Percentiles rank a stretch among this genome's conserved stretches.
Conservation (phyloP, 2,113 vertebrate genomes). For the Limanda limanda region DNA sequence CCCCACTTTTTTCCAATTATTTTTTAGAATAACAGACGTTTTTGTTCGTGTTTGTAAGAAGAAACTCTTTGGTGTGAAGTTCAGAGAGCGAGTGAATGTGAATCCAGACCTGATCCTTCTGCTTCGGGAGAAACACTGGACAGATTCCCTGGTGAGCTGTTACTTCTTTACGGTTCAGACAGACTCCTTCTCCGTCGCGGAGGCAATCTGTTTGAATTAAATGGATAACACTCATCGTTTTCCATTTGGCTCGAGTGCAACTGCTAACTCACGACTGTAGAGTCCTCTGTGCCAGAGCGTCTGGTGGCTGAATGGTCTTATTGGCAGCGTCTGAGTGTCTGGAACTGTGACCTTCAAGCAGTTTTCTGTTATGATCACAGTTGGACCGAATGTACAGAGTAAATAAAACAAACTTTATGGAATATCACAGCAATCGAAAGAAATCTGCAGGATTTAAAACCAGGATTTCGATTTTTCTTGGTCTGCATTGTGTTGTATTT, state of each 20-base stretch:
- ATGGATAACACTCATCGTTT: constrained; percentile 32
- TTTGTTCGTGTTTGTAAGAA: not conserved
- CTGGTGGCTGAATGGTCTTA: constrained; percentile 13
- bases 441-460: too few relatives aligned
- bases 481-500: too few relatives aligned
- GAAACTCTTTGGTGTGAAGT: too few relatives aligned
- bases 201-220: constrained; percentile 34
- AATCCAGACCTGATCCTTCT: not conserved
- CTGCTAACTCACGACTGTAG: not conserved
- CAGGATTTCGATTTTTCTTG: too few relatives aligned
- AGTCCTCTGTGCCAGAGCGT: constrained; percentile 17
- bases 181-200: constrained; percentile 2
- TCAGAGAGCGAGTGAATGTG: not conserved
- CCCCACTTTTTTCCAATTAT: not conserved
- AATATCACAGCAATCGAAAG: not conserved
- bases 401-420: not conserved
- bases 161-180: constrained; percentile 5
- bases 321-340: constrained; percentile 19
- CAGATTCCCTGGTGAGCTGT: not conserved
- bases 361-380: constrained; percentile 5
- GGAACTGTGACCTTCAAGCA: constrained; percentile 44
- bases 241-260: constrained; percentile 28
- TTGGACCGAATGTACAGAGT: constrained; percentile 2
- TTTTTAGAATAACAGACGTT: too few relatives aligned
- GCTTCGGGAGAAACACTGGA: not conserved